phyloP scores from a whole-genome alignment of 1,140 invertebrate genomes.

The Drosophila malerkotliana region DNA sequence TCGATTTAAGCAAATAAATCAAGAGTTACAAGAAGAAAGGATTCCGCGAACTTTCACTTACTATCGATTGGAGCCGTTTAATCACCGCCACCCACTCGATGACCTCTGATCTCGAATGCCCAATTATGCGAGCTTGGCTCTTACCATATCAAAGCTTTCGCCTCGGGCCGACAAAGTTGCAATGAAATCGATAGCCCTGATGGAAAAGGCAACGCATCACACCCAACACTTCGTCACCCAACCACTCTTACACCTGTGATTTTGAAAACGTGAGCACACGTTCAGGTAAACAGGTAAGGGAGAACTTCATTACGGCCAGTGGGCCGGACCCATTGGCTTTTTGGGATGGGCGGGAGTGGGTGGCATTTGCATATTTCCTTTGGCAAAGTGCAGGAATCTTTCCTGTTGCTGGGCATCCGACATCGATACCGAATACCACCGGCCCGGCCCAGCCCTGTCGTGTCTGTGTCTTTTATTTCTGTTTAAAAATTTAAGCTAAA shows the following conservation, averaged over 20 bases:
- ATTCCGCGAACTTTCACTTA: slow-evolving; percentile 10
- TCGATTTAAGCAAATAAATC: background rate
- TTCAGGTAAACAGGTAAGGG: slow-evolving; percentile 11
- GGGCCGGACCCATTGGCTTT: slow-evolving; percentile 10
- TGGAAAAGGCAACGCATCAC: slow-evolving; percentile 30
- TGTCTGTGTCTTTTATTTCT: slow-evolving; percentile 30
- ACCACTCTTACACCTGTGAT: background rate
- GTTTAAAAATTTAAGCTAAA: slow-evolving; percentile 57
- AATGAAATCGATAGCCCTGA: slow-evolving; percentile 70
- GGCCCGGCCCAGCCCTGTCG: slow-evolving; percentile 12
- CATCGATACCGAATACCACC: slow-evolving; percentile 61
- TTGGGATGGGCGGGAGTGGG: slow-evolving; percentile 11
- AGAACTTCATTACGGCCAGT: slow-evolving; percentile 49
- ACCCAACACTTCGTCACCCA: slow-evolving; percentile 13
- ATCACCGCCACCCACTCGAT: background rate
- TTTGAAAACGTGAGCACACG: slow-evolving; percentile 21
- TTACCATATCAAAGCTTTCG: slow-evolving; percentile 21
- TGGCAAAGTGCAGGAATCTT: background rate
- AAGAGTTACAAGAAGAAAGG: background rate
- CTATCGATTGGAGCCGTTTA: slow-evolving; percentile 4
- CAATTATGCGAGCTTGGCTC: slow-evolving; percentile 21
- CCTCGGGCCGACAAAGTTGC: slow-evolving; percentile 17
- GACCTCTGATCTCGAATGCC: slow-evolving; percentile 26
- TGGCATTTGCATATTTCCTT: slow-evolving; percentile 48
- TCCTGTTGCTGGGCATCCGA: slow-evolving; percentile 25